Conservation (phyloP, 2,113 vertebrate species). For the Thermophis baileyi region DNA sequence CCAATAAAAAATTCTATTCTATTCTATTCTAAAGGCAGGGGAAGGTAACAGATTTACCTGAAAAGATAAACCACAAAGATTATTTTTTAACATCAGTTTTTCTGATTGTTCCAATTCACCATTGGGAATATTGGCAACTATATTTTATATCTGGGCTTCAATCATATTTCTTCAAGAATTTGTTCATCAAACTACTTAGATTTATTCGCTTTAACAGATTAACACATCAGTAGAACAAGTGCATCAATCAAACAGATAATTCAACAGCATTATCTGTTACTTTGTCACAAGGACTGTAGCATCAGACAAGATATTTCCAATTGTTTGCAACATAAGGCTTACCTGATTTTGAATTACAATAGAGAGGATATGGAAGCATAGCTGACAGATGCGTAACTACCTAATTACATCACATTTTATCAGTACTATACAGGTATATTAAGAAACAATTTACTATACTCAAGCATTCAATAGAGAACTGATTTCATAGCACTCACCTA, state of each 20-base stretch:
- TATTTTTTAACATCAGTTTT: background rate
- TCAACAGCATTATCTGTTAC: slow-evolving; percentile 24
- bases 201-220: background rate
- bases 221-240: background rate
- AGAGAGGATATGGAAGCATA: background rate
- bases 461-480: slow-evolving; percentile 19
- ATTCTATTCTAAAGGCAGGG: background rate
- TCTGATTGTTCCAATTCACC: background rate
- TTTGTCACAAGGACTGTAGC: background rate
- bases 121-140: background rate
- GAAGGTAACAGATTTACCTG: background rate
- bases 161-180: slow-evolving; percentile 14
- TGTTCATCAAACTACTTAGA: background rate
- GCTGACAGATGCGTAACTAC: background rate
- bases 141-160: slow-evolving; percentile 1
- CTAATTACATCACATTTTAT: slow-evolving; percentile 7
- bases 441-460: background rate
- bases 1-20: no score
- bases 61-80: background rate
- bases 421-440: slow-evolving; percentile 2
- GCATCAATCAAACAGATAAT: slow-evolving; percentile 11
- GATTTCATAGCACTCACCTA: background rate
- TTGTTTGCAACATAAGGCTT: slow-evolving; percentile 5
- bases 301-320: background rate
- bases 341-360: slow-evolving; percentile 7